These are phyloP conservation scores for Araneus ventricosus DNA, from an alignment of 1,140 invertebrate genomes.

Conservation along the genomic window DNA sequence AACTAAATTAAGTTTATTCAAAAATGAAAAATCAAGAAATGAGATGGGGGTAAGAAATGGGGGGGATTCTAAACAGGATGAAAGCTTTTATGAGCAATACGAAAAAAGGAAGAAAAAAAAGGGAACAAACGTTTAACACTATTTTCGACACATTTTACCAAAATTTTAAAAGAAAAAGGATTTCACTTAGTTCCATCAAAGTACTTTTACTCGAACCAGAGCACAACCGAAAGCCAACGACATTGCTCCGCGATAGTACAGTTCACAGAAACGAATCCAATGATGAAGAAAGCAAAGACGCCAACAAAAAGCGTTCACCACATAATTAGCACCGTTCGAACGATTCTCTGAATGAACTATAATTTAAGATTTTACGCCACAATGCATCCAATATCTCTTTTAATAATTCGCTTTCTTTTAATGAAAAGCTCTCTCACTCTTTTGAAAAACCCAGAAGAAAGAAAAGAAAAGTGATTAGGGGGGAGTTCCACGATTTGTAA, in stretches of 20 bases:
- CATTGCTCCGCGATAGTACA: background rate
- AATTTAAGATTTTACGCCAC: background rate
- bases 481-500: background rate
- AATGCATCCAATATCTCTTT: background rate
- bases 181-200: background rate
- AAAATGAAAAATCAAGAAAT: too few relatives aligned
- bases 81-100: too few relatives aligned
- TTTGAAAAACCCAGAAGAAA: background rate
- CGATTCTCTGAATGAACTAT: background rate
- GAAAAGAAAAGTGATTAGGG: constrained; percentile 3
- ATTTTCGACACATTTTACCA: too few relatives aligned
- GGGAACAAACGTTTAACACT: too few relatives aligned
- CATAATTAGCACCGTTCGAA: background rate
- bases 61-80: too few relatives aligned
- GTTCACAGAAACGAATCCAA: background rate
- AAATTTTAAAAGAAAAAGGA: background rate
- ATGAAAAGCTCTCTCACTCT: background rate
- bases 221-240: background rate
- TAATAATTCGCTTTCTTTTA: background rate
- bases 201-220: background rate
- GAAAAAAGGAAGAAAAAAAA: too few relatives aligned
- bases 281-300: background rate
- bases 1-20: too few relatives aligned
- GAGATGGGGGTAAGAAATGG: too few relatives aligned
- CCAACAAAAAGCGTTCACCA: background rate